These are phyloP conservation scores for Paramormyrops kingsleyae DNA, from an alignment of 2,113 vertebrate species.

Conservation along the genomic window DNA sequence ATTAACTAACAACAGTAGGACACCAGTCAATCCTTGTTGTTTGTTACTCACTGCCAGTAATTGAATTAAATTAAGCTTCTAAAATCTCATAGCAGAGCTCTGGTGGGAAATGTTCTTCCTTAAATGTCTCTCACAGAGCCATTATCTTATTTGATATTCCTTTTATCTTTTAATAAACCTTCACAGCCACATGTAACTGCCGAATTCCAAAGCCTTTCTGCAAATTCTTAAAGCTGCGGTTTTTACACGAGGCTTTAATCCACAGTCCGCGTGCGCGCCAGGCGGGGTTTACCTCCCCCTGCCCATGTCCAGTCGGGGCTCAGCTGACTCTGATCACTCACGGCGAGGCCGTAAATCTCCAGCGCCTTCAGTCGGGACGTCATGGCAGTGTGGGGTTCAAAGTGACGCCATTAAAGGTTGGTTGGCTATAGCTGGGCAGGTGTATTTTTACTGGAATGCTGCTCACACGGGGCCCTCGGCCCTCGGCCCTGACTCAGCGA, in stretches of 20 bases:
- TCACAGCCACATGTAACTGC: neutral
- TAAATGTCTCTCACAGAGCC: neutral
- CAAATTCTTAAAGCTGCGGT: neutral
- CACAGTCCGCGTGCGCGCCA: neutral
- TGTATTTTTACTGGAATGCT: neutral
- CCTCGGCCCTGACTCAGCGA: neutral
- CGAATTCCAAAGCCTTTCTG: neutral
- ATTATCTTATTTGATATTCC: neutral
- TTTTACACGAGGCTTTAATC: neutral
- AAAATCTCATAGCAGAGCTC: neutral
- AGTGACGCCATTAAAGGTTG: neutral
- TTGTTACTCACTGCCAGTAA: neutral
- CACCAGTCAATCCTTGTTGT: neutral
- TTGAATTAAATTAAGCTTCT: neutral
- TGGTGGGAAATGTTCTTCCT: neutral
- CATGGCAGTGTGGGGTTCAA: too few relatives aligned
- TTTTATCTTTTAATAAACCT: neutral
- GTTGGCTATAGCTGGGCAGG: neutral
- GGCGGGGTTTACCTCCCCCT: too few relatives aligned
- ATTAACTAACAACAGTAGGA: neutral
- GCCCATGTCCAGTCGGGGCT: neutral
- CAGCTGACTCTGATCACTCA: neutral
- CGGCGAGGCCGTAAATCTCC: neutral
- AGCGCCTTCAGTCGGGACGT: neutral
- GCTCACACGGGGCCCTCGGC: neutral